Evolutionary conservation across 2,888 invertebrate species (phyloP).

Genomic region (Tinea semifulvella): DNA sequence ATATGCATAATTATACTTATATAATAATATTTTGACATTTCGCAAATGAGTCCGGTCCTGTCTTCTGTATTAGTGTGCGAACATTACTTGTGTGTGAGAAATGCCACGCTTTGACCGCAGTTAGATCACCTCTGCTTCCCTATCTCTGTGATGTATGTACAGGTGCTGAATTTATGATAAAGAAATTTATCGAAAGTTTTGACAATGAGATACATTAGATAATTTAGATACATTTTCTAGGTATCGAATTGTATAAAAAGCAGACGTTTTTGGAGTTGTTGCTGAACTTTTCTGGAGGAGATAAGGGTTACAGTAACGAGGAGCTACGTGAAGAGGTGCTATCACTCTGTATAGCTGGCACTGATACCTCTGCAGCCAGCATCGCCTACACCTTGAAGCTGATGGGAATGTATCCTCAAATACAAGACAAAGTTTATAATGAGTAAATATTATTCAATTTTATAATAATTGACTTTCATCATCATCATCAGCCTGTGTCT

Average conservation of each 20-base stretch:
- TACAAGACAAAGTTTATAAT: slow-evolving; percentile 49
- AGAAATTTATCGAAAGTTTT: too few species aligned
- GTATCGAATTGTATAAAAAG: slow-evolving; percentile 36
- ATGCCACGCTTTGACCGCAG: too few species aligned
- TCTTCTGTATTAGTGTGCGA: too few species aligned
- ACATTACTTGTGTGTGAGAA: too few species aligned
- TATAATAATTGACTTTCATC: background rate
- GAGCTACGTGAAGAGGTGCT: slow-evolving; percentile 68
- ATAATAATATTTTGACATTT: too few species aligned
- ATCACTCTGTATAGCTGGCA: slow-evolving; percentile 65
- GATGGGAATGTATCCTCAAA: slow-evolving; percentile 49
- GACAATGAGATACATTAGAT: background rate
- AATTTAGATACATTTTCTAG: slow-evolving; percentile 24
- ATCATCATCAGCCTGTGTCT: too few species aligned
- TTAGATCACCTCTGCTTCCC: too few species aligned
- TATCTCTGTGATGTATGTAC: too few species aligned
- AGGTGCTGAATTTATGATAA: too few species aligned
- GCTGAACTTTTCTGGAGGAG: slow-evolving; percentile 56
- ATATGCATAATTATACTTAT: too few species aligned
- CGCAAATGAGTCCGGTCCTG: too few species aligned
- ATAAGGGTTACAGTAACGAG: slow-evolving; percentile 54
- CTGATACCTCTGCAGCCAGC: slow-evolving; percentile 56
- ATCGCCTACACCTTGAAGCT: slow-evolving; percentile 49
- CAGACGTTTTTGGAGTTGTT: slow-evolving; percentile 65
- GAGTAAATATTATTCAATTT: slow-evolving; percentile 37